These are phyloP conservation scores for Lycaon pictus DNA, from an alignment of 2,113 vertebrate species.

Conservation along the genomic window DNA sequence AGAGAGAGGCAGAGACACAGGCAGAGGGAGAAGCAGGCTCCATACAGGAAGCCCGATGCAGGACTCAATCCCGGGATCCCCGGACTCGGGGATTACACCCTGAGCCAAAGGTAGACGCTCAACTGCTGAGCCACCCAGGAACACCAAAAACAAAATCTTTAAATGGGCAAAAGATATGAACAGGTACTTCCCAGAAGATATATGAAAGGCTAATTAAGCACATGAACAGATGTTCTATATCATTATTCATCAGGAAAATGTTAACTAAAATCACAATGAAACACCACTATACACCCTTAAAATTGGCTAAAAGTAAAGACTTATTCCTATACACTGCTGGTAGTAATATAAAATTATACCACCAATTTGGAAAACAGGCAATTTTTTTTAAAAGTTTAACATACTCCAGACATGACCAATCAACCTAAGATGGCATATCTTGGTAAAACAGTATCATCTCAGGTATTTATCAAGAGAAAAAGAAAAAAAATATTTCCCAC, in stretches of 20 bases:
- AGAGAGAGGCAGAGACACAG: too few species aligned
- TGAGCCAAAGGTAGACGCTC: too few species aligned
- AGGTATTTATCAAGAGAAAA: conserved; percentile 42
- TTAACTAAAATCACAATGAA: conserved; percentile 27
- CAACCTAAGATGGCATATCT: not conserved
- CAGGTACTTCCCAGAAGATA: not conserved
- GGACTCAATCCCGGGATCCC: too few species aligned
- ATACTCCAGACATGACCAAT: not conserved
- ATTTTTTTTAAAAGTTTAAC: conserved; percentile 18
- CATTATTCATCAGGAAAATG: conserved; percentile 19
- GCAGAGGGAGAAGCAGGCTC: too few species aligned
- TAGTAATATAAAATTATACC: not conserved
- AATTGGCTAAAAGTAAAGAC: conserved; percentile 44
- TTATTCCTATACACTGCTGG: not conserved
- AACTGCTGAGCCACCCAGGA: too few species aligned
- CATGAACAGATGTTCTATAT: conserved; percentile 25
- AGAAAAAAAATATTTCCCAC: conserved; percentile 14
- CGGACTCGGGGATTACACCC: too few species aligned
- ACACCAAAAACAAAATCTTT: not conserved
- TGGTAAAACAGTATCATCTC: conserved; percentile 11
- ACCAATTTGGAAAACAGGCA: not conserved
- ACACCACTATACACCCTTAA: not conserved
- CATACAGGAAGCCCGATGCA: too few species aligned
- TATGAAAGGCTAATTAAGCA: not conserved
- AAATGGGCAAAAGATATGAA: not conserved